Evolutionary conservation across 2,797 vertebrate genomes (phyloP).

Genomic region (Rhinophrynus dorsalis): DNA sequence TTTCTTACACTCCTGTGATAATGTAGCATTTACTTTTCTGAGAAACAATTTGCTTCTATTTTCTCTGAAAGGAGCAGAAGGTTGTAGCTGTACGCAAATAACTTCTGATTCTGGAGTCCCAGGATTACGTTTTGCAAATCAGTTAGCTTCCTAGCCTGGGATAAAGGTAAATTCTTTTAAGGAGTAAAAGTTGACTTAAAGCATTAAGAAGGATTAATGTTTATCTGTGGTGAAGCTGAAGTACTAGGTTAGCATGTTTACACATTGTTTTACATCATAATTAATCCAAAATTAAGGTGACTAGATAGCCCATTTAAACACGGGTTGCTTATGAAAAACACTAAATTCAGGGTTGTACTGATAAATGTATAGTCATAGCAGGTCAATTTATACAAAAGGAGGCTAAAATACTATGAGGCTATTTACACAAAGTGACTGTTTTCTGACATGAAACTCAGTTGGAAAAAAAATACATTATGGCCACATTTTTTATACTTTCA

Average conservation of each 20-base stretch:
- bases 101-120: conserved; percentile 70
- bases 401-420: too few relatives aligned
- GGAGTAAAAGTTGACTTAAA: conserved; percentile 99
- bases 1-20: too few relatives aligned
- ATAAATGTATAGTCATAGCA: too few relatives aligned
- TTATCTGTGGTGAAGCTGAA: conserved; percentile 93
- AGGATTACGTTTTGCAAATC: conserved; percentile 86
- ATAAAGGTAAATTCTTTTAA: conserved; percentile 99
- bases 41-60: not conserved
- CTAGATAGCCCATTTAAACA: too few relatives aligned
- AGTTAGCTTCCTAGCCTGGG: conserved; percentile 92
- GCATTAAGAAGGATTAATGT: conserved; percentile 99
- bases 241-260: conserved; percentile 93
- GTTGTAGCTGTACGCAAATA: conserved; percentile 62
- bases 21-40: not conserved
- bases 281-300: conserved; percentile 99
- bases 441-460: too few relatives aligned
- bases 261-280: conserved; percentile 92
- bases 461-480: too few relatives aligned
- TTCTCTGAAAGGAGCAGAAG: conserved; percentile 49
- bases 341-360: too few relatives aligned
- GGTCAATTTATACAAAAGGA: too few relatives aligned
- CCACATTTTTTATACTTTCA: too few relatives aligned
- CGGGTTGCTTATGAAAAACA: too few relatives aligned
- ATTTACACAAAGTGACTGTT: too few relatives aligned